Evolutionary conservation across 2,888 invertebrate species (phyloP), one percentile per base, ranked within the genome.

Genomic region (Zelleria hepariella): DNA sequence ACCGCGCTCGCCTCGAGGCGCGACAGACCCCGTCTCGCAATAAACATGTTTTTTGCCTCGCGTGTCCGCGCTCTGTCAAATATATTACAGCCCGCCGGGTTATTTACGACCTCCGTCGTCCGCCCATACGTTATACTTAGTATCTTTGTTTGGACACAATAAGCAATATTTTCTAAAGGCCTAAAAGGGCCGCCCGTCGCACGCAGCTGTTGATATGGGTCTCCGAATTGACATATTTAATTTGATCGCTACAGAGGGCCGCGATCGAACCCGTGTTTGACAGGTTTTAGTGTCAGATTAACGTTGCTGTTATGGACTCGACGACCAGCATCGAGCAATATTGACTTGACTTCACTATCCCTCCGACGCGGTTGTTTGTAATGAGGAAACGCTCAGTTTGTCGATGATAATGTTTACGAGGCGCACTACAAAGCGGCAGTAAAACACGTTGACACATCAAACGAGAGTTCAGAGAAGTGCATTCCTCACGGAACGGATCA

Each of bases 131-230:
- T 88, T 87, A 88, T 87, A 86, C 87, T 88, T 86, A 86, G 86
- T 87, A 88, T 87, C 88, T 88, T 86, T 88, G 88, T 88, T 88
- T 88, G 87, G 87, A 88, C 88, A 88, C 88, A 87, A 88, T 88
- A 86, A 87, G 87, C 86, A 83, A 88, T 88, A 88, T 88, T 88
- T 42, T 88, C 86, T 85, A 86, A 86, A 85, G 86, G 85, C 58
- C 59, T 52, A 42, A 56, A 24, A 52, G 51, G 47, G 82, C 78
- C 80, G 81, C 83, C 81, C 85, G 85, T 83, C 86, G 80, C 79
- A 79, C 80, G 85, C 88, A 87, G 87, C 88, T 86, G 86, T 85
- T 88, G 88, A 88, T 88, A 87, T 85, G 87, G 87, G 88, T 88
- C 78, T 82, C 82, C 82, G 82, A 88, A 88, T 88, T 88, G 88